Conservation (phyloP, 2,888 invertebrate genomes). For the Phytoseiulus persimilis region DNA sequence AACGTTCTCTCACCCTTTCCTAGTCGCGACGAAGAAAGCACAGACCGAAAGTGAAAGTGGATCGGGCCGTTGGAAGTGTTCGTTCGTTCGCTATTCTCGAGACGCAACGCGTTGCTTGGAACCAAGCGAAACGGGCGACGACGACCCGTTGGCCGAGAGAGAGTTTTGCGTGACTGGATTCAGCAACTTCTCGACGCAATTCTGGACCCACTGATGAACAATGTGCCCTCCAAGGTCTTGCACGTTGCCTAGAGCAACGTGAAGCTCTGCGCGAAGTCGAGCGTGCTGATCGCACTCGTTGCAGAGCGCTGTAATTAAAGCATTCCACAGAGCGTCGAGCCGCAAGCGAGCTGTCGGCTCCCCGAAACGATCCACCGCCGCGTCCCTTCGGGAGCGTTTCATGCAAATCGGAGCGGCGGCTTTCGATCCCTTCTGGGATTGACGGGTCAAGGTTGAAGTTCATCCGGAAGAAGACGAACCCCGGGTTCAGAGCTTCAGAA, state of each 20-base stretch:
- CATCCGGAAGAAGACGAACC: neutral
- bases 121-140: neutral
- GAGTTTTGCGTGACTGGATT: neutral
- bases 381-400: neutral
- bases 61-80: neutral
- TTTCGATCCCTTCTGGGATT: neutral
- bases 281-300: neutral
- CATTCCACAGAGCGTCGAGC: neutral
- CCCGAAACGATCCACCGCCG: neutral
- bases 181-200: neutral
- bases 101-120: neutral
- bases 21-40: neutral
- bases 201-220: neutral
- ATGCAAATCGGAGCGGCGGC: neutral
- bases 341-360: neutral
- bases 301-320: neutral
- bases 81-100: neutral
- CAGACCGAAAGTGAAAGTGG: neutral
- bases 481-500: neutral
- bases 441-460: neutral
- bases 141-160: neutral
- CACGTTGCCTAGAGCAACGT: neutral
- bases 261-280: neutral
- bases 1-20: neutral
- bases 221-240: neutral